Conservation (phyloP, 35 echinoderm and acorn worm species). For the Holothuria glaberrima region DNA sequence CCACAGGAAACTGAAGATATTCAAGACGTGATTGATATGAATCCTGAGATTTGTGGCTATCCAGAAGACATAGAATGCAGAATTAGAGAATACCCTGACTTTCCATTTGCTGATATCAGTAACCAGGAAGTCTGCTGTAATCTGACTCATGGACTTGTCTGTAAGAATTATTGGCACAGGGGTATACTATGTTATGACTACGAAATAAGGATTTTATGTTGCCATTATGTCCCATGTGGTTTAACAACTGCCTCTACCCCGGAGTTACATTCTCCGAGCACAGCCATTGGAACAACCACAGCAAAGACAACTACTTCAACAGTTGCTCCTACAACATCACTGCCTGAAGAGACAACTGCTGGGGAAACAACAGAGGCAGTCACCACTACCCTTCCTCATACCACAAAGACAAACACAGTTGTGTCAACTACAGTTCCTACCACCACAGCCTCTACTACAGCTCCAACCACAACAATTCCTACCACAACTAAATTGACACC, state of each 20-base stretch:
- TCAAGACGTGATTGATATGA: constrained; percentile 31
- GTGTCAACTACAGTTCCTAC: not conserved
- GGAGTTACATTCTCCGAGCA: not conserved
- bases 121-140: constrained; percentile 53
- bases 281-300: not conserved
- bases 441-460: constrained; percentile 5
- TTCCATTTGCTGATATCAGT: constrained; percentile 30
- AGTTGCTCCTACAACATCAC: not conserved
- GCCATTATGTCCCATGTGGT: constrained; percentile 25
- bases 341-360: constrained; percentile 7
- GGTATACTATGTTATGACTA: constrained; percentile 39
- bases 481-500: constrained; percentile 14
- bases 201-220: constrained; percentile 35
- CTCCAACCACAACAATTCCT: not conserved
- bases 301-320: not conserved
- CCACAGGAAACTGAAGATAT: constrained; percentile 3
- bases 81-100: constrained; percentile 18
- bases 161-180: not conserved
- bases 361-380: constrained; percentile 16
- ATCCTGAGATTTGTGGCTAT: constrained; percentile 49
- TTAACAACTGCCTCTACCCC: not conserved
- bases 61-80: constrained; percentile 32
- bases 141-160: constrained; percentile 29
- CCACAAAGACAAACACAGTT: not conserved
- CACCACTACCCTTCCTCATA: not conserved